Percentiles rank a stretch among this genome's conserved stretches.
These are phyloP conservation scores for Drosophila lini DNA, from an alignment of 1,140 invertebrate species.

Conservation along the genomic window DNA sequence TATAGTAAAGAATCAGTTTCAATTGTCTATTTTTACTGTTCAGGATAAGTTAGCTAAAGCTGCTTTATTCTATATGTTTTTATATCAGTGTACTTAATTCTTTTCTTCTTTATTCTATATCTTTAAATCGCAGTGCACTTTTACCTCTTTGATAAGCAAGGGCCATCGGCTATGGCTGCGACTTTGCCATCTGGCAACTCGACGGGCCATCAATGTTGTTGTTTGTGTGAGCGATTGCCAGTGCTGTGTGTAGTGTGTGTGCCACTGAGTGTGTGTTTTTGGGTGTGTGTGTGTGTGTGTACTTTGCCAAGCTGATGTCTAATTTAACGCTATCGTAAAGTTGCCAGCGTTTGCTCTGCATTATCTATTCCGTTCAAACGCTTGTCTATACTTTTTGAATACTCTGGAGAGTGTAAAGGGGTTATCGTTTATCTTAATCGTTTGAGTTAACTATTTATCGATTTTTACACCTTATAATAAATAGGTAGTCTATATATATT, in stretches of 20 bases:
- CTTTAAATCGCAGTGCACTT: slow-evolving; percentile 12
- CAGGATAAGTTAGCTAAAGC: neutral
- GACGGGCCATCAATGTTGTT: slow-evolving; percentile 60
- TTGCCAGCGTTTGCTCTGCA: slow-evolving; percentile 62
- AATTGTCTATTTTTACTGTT: neutral
- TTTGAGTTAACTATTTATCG: neutral
- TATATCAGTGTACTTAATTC: slow-evolving; percentile 20
- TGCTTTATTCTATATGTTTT: neutral
- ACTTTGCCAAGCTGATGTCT: slow-evolving; percentile 77
- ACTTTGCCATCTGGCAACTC: slow-evolving; percentile 40
- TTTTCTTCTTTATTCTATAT: slow-evolving; percentile 2
- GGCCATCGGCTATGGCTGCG: slow-evolving; percentile 27
- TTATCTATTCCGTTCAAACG: slow-evolving; percentile 7
- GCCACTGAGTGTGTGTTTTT: slow-evolving; percentile 30
- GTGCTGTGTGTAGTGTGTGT: slow-evolving; percentile 17
- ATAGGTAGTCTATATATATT: neutral
- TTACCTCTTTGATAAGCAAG: slow-evolving; percentile 57
- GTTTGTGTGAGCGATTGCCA: slow-evolving; percentile 15
- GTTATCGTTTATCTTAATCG: neutral
- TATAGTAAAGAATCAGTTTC: neutral
- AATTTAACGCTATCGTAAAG: slow-evolving; percentile 79
- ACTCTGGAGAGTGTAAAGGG: neutral
- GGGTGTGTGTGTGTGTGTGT: slow-evolving; percentile 25
- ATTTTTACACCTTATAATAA: too few species aligned
- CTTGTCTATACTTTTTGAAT: neutral